These are phyloP conservation scores for Aldrovandia affinis DNA, from an alignment of 2,797 vertebrate genomes.

Conservation along the genomic window DNA sequence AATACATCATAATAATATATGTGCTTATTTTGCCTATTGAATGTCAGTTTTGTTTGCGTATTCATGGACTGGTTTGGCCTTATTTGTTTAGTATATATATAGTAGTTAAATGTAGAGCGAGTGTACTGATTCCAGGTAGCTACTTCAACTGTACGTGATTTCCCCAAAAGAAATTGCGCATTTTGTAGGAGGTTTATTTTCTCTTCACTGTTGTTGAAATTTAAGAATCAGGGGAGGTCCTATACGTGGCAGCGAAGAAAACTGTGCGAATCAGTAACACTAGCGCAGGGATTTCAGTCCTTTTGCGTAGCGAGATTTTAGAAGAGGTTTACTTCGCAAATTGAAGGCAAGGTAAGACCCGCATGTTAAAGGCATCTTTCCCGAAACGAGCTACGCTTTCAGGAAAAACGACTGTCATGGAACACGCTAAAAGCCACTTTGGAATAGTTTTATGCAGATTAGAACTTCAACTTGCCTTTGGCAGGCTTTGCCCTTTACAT, in stretches of 20 bases:
- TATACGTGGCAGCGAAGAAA: constrained; percentile 73
- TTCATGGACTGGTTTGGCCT: neutral
- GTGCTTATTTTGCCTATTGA: neutral
- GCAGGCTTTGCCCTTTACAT: neutral
- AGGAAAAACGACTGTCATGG: neutral
- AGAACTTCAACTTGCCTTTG: neutral
- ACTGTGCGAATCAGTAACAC: constrained; percentile 22
- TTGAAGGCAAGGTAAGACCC: constrained; percentile 6
- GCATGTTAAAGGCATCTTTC: neutral
- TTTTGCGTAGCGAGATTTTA: neutral
- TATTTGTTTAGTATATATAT: neutral
- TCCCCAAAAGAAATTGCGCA: constrained; percentile 44
- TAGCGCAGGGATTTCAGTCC: neutral
- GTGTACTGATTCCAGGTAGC: constrained; percentile 14
- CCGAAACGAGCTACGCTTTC: neutral
- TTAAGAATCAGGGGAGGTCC: constrained; percentile 49
- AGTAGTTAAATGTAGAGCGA: neutral
- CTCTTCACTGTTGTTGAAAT: constrained; percentile 1
- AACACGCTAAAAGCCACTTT: neutral
- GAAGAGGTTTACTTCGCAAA: neutral
- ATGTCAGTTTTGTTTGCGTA: neutral
- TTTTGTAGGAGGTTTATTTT: constrained; percentile 35
- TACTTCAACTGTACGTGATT: neutral
- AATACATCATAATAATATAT: too few species aligned
- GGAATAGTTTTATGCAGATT: constrained; percentile 32